Percentiles rank a stretch among this genome's conserved stretches.
phyloP scores from a whole-genome alignment of 2,888 invertebrate genomes.

The Noctua comes region DNA sequence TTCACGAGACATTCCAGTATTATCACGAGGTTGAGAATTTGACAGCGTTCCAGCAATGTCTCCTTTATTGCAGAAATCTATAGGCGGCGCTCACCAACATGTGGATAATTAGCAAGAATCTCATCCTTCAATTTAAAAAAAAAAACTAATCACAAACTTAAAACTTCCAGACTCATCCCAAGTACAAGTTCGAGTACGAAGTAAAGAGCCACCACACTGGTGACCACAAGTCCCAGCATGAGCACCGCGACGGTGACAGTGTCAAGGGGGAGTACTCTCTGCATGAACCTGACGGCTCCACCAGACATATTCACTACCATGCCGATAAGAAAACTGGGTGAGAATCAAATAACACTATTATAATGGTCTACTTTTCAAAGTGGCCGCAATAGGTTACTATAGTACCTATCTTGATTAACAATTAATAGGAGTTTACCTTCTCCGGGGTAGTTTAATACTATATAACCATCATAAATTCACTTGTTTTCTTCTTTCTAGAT shows the following conservation, averaged over 20 bases:
- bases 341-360: neutral
- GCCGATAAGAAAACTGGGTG: conserved; percentile 76
- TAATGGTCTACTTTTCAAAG: neutral
- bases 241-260: conserved; percentile 88
- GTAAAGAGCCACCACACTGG: conserved; percentile 87
- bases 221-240: conserved; percentile 85
- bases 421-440: neutral
- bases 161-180: conserved; percentile 55
- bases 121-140: neutral
- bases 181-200: conserved; percentile 83
- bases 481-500: neutral
- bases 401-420: neutral
- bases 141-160: too few relatives aligned
- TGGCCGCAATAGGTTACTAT: too few relatives aligned
- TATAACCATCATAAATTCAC: too few relatives aligned
- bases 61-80: neutral
- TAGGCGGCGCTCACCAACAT: neutral
- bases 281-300: conserved; percentile 88
- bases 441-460: too few relatives aligned
- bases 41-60: neutral
- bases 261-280: conserved; percentile 90
- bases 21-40: too few relatives aligned
- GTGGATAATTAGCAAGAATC: too few relatives aligned
- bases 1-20: neutral
- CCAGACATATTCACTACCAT: conserved; percentile 77